phyloP scores from a whole-genome alignment of 2,888 invertebrate species.

The Chouioia cunea region DNA sequence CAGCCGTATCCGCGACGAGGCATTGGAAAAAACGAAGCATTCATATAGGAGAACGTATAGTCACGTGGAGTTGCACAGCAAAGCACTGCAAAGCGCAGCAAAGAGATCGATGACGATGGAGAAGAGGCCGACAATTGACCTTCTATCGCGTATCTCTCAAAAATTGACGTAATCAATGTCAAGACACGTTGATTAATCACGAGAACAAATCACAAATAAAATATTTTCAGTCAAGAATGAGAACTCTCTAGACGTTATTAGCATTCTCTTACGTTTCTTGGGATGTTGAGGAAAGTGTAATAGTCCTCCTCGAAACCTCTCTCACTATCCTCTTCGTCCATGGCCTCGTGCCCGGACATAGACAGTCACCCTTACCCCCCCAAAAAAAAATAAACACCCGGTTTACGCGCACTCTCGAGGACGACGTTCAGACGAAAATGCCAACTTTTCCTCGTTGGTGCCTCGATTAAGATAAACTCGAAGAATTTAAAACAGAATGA shows the following conservation, averaged over 20 bases:
- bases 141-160: too few species aligned
- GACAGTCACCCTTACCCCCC: neutral
- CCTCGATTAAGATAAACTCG: neutral
- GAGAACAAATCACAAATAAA: neutral
- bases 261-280: slow-evolving; percentile 78
- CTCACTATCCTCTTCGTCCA: slow-evolving; percentile 80
- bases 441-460: neutral
- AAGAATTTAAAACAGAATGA: too few species aligned
- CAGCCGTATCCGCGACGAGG: neutral
- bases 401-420: neutral
- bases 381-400: neutral
- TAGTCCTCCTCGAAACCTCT: slow-evolving; percentile 83
- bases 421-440: neutral
- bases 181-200: too few species aligned
- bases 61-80: slow-evolving; percentile 55
- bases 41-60: slow-evolving; percentile 34
- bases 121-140: too few species aligned
- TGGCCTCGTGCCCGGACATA: slow-evolving; percentile 54
- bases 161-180: too few species aligned
- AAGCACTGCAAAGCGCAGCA: neutral
- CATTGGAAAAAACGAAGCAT: neutral
- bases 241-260: neutral
- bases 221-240: neutral
- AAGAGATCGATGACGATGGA: slow-evolving; percentile 7
- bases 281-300: slow-evolving; percentile 88